Conservation (phyloP, 2,888 invertebrate species). For the Aplocera efformata region DNA sequence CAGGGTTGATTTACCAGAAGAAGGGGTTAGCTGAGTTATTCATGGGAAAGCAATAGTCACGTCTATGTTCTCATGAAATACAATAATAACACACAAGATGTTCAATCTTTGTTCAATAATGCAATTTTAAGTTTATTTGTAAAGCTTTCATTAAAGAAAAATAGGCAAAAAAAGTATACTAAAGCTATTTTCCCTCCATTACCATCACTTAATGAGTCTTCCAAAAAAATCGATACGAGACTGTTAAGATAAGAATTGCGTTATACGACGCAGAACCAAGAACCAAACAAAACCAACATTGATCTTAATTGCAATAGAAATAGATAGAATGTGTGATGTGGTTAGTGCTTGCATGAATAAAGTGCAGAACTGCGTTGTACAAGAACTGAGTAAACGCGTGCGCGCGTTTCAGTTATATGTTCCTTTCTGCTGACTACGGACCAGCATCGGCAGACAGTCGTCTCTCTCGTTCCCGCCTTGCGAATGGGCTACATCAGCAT, state of each 20-base stretch:
- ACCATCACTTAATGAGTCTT: not conserved
- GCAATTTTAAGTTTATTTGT: too few species aligned
- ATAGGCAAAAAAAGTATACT: too few species aligned
- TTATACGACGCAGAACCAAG: constrained; percentile 8
- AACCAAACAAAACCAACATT: constrained; percentile 1
- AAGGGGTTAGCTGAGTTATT: too few species aligned
- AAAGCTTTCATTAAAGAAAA: too few species aligned
- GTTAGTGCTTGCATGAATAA: constrained; percentile 3
- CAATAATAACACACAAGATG: too few species aligned
- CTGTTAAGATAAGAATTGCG: constrained; percentile 1
- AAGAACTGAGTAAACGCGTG: constrained; percentile 38
- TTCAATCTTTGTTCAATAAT: too few species aligned
- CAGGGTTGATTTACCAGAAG: too few species aligned
- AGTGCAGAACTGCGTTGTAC: constrained; percentile 28
- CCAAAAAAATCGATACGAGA: constrained; percentile 1
- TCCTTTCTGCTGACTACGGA: constrained; percentile 76
- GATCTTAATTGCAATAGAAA: constrained; percentile 7
- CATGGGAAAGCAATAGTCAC: too few species aligned
- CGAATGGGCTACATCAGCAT: constrained; percentile 72
- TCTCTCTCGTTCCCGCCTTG: constrained; percentile 63
- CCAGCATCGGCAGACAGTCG: constrained; percentile 69
- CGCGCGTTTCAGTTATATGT: constrained; percentile 61
- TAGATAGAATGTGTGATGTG: constrained; percentile 2
- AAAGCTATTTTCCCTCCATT: not conserved
- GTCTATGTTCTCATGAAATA: too few species aligned